These are phyloP conservation scores for Denticeps clupeoides DNA, from an alignment of 2,797 vertebrate genomes.

Conservation along the genomic window DNA sequence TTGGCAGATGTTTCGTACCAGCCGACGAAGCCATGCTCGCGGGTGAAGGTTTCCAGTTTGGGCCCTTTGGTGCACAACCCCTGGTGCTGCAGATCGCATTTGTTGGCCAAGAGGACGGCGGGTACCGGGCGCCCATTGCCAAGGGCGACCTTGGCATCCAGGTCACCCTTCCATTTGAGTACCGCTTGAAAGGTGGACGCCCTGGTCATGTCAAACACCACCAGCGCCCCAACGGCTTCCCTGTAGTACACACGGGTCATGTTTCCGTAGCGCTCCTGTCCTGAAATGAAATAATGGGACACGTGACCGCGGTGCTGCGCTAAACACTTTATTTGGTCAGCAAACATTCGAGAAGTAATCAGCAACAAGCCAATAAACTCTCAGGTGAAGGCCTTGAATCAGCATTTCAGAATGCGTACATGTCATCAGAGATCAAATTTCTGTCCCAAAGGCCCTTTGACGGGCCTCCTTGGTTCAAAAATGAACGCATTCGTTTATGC, in stretches of 20 bases:
- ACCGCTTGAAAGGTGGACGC: conserved; percentile 66
- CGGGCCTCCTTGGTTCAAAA: too few species aligned
- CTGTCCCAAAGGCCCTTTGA: too few species aligned
- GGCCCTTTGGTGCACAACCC: conserved; percentile 56
- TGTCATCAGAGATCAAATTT: too few species aligned
- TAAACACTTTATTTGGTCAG: too few species aligned
- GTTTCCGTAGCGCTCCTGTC: conserved; percentile 70
- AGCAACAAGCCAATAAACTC: too few species aligned
- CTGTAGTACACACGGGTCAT: conserved; percentile 74
- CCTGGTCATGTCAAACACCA: conserved; percentile 68
- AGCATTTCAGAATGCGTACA: too few species aligned
- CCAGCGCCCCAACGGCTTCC: conserved; percentile 64
- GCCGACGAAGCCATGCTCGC: conserved; percentile 58
- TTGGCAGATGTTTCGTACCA: conserved; percentile 69
- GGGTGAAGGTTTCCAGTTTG: conserved; percentile 58
- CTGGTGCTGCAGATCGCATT: conserved; percentile 55
- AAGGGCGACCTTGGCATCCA: conserved; percentile 66
- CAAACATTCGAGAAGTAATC: too few species aligned
- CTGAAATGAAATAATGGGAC: conserved; percentile 35
- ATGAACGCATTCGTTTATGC: too few species aligned
- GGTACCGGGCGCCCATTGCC: conserved; percentile 58
- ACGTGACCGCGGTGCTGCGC: too few species aligned
- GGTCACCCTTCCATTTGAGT: conserved; percentile 67
- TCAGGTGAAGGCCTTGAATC: too few species aligned
- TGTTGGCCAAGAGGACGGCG: conserved; percentile 63